Evolutionary conservation across 2,888 invertebrate species (phyloP).

Genomic region (Catocala fraxini): DNA sequence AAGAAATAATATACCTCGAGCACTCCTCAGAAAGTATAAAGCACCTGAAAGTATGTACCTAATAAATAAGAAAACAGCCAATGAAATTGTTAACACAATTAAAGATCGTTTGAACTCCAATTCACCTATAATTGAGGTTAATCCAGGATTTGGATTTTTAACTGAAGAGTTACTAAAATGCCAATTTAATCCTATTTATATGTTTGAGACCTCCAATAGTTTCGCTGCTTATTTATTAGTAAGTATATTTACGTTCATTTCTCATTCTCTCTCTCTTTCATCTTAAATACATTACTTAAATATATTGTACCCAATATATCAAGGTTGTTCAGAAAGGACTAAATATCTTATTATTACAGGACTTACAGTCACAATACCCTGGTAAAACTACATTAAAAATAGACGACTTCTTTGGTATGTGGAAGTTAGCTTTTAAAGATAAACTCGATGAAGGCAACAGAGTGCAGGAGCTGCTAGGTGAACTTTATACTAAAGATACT

Average conservation of each 20-base stretch:
- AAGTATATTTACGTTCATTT: constrained; percentile 46
- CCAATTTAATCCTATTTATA: constrained; percentile 82
- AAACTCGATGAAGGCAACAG: constrained; percentile 86
- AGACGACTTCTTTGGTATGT: constrained; percentile 88
- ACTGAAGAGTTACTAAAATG: constrained; percentile 87
- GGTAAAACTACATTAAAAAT: constrained; percentile 76
- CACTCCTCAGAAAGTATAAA: constrained; percentile 74
- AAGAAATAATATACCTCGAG: constrained; percentile 69
- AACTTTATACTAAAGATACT: constrained; percentile 84
- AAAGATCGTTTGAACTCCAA: constrained; percentile 61
- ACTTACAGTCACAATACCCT: constrained; percentile 71
- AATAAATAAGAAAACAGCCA: constrained; percentile 75
- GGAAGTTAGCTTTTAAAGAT: constrained; percentile 87
- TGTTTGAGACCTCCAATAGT: constrained; percentile 87
- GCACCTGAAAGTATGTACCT: constrained; percentile 77
- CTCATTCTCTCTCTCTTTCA: too few species aligned
- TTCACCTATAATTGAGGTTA: constrained; percentile 89
- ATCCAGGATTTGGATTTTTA: constrained; percentile 90
- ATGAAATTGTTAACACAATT: constrained; percentile 70
- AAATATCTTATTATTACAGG: constrained; percentile 57
- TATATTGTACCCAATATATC: too few species aligned
- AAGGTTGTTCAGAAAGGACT: not conserved
- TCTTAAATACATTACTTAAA: too few species aligned
- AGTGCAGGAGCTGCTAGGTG: constrained; percentile 83
- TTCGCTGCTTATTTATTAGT: constrained; percentile 82